A percentile compares a stretch with the other conserved stretches of the same genome.
phyloP scores from a whole-genome alignment of 2,888 invertebrate species.

The Sinohyriopsis cumingii region DNA sequence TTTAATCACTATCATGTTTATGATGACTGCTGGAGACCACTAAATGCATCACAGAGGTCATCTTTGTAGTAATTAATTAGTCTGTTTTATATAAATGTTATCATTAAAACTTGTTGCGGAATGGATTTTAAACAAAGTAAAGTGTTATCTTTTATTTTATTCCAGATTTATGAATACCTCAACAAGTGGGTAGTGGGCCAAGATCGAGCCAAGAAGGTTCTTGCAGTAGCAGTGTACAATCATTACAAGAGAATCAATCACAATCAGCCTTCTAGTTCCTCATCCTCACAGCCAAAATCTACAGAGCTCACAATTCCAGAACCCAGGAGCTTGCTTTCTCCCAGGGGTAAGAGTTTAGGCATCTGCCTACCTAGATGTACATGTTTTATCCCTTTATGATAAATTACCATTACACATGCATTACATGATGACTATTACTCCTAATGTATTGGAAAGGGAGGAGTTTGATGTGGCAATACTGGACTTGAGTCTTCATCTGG shows the following conservation, averaged over 20 bases:
- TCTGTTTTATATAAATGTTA: too few relatives aligned
- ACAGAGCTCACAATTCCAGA: slow-evolving; percentile 6
- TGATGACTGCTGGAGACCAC: too few relatives aligned
- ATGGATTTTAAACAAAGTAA: too few relatives aligned
- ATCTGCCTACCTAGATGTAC: neutral
- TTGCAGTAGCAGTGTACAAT: slow-evolving; percentile 98
- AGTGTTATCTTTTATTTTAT: slow-evolving; percentile 2
- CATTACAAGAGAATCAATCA: slow-evolving; percentile 98
- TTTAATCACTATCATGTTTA: too few relatives aligned
- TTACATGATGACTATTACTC: too few relatives aligned
- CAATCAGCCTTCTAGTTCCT: slow-evolving; percentile 75
- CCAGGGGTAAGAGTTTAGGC: slow-evolving; percentile 34
- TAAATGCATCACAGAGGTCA: too few relatives aligned
- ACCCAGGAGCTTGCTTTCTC: slow-evolving; percentile 33
- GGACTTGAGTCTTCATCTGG: too few relatives aligned
- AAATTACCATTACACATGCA: too few relatives aligned
- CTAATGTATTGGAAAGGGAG: too few relatives aligned
- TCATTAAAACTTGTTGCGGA: too few relatives aligned
- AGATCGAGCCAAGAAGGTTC: slow-evolving; percentile 96
- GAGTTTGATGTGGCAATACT: too few relatives aligned
- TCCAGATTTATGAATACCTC: slow-evolving; percentile 92
- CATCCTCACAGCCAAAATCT: slow-evolving; percentile 2
- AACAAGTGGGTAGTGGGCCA: slow-evolving; percentile 98
- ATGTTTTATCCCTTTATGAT: neutral
- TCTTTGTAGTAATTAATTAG: too few relatives aligned